Percentiles rank a stretch among this genome's conserved stretches.
Conservation (phyloP, 2,797 vertebrate species). For the Tarsius wallacei region DNA sequence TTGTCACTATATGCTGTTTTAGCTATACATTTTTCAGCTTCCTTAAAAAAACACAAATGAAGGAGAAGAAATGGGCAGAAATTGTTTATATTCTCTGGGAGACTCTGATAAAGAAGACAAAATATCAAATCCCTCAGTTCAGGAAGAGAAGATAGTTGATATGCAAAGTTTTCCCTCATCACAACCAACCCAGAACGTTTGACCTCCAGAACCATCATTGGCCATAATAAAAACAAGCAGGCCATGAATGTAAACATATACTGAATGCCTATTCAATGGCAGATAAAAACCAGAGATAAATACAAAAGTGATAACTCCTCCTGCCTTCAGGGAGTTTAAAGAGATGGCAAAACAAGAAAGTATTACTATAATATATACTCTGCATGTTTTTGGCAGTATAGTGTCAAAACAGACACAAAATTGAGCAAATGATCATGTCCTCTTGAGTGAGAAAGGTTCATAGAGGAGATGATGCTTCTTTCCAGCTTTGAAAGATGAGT, state of each 20-base stretch:
- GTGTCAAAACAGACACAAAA: not conserved
- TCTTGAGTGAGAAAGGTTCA: not conserved
- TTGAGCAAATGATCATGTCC: not conserved
- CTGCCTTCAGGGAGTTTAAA: not conserved
- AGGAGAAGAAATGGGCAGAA: not conserved
- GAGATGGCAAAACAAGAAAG: not conserved
- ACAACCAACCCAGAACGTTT: not conserved
- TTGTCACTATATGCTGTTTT: not conserved
- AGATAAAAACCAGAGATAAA: not conserved
- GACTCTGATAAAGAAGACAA: not conserved
- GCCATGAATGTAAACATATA: not conserved
- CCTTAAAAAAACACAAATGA: not conserved
- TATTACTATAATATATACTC: not conserved
- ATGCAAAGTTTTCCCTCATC: not conserved
- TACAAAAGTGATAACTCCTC: not conserved
- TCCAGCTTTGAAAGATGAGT: not conserved
- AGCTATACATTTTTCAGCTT: not conserved
- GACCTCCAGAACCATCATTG: not conserved
- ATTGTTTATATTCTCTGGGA: not conserved
- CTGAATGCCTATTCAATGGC: not conserved
- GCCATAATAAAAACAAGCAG: constrained; percentile 39
- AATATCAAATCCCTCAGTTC: not conserved
- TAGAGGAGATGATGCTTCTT: not conserved
- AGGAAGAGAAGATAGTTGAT: not conserved
- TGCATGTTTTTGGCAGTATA: not conserved